Base-by-base conservation (phyloP, 92 coral and sea anemone genomes). In the Actinernus sp. region DNA sequence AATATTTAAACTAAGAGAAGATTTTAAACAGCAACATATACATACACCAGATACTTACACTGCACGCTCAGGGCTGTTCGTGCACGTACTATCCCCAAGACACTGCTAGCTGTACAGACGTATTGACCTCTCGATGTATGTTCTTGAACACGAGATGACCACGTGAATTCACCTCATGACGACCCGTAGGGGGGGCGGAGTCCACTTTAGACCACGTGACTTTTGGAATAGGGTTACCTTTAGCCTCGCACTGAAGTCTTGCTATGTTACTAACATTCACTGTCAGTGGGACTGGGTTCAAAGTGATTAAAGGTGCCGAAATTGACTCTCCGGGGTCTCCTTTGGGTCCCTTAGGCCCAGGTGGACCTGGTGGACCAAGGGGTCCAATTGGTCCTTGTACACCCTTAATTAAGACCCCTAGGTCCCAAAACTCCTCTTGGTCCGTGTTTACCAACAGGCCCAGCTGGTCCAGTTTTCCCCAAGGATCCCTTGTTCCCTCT, bases 181-280 rank as follows among this genome's bases (percentile, higher is more conserved):
- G 61, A 17, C 26, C 76, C 21, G 26, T 38, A 48, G 57, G 51
- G 58, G 58, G 88, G 19, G 57, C 40, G 23, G 41, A 24, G 8
- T 73, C 78, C 9, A 14, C 21, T 31, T 51, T 87, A 18, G 65
- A 73, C 93, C 93, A 87, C 63, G 85, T 87, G 93, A 85, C 58
- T 30, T 41, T 65, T 22, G 91, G 91, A n/a, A 49, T 27, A 10
- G 93, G 93, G 24, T 62, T 87, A 31, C 93, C 93, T 56, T 72
- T 58, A 28, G 40, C 84, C 21, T 65, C 59, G 54, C 93, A 87
- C 34, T 68, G 78, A 34, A 87, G 68, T 1, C 64, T 65, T 36
- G 68, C 93, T 40, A 71, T 50, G 58, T 54, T 77, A 58, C 58
- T 81, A 44, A 55, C 54, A 49, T 81, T 81, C 11, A 81, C 76